Base-by-base conservation (phyloP, 2,888 invertebrate genomes). In the Tachina fera region DNA sequence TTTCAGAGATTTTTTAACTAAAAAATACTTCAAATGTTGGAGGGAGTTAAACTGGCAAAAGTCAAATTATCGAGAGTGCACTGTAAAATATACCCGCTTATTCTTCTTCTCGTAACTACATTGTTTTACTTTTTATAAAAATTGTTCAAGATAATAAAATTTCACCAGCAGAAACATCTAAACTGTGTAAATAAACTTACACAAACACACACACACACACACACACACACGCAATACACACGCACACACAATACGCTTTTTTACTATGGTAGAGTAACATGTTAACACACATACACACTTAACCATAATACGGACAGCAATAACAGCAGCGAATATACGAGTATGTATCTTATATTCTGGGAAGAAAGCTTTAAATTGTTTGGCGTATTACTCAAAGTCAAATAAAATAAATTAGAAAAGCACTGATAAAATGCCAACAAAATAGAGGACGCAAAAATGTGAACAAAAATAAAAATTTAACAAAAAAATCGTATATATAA, bases 331-430 rank as follows among this genome's bases (percentile, higher is more conserved):
- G 2, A 8, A 58, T 19, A 49, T 19, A n/a, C n/a, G n/a, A n/a
- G n/a, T n/a, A n/a, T n/a, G n/a, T n/a, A 11, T 31, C 31, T 22
- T 47, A 49, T 63, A 65, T 60, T 22, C 72, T 53, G 63, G 58
- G 10, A 85, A 65, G 76, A 78, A 82, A 82, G 71, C 74, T 71
- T 79, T 61, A 84, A 78, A 82, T 82, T 72, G 82, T 65, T 81
- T 85, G 63, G 75, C 63, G 79, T 84, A 87, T 87, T 84, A 84
- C 87, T 87, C 87, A 87, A 87, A 87, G 87, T 87, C 87, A 87
- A 84, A 84, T 79, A 79, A 84, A 87, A 87, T 87, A 84, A 87
- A 87, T 84, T 87, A 84, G 83, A 84, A 81, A 76, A 85, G 76
- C 67, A 67, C 84, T 80, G 86, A 87, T 84, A 87, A 87, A 87